Evolutionary conservation across 1,140 invertebrate species (phyloP), one percentile per base, ranked within the genome.

Genomic region (Rhagoletis pomonella): DNA sequence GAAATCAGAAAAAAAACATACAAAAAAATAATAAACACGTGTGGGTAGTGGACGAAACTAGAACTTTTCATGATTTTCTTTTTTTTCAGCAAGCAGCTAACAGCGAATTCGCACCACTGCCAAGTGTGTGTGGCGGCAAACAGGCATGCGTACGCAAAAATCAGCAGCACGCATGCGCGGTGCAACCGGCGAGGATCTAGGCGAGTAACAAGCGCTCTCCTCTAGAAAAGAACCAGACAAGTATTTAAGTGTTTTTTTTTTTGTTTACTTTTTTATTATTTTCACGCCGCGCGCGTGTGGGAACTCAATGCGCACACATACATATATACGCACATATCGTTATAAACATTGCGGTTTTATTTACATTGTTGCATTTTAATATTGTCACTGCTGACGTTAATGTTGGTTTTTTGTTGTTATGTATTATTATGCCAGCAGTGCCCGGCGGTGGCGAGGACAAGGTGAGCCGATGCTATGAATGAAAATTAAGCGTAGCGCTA

Each of bases 381-480:
- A 67, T 42, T 67, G 64, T 67, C 64, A 67, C 39, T 42, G 64
- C 64, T 42, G 64, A n/a, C 39, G 3, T 44, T 73, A 73, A 73
- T 44, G 14, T 10, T 42, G 42, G 6, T 73, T 14, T 73, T 14
- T 73, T 73, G 17, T 44, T 73, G 42, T 73, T 47, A n/a, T 73
- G 14, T 73, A 47, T 47, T 47, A 73, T 73, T 47, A 73, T 42
- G 65, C 65, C 19, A 39, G 19, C 4, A 67, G 65, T 29, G 65
- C 42, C 42, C 5, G 65, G 19, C 65, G 67, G 29, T 29, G 29
- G 29, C 29, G 29, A 29, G 29, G 29, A 73, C 67, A 47, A 73
- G 67, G 67, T 73, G 67, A 73, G 67, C 67, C 67, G 14, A 42
- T 44, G 42, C 14, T 47, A 5, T 73, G 67, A 73, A 73, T 73